Evolutionary conservation across 2,113 vertebrate genomes (phyloP).

Genomic region (Brachypodius melanocephalos): DNA sequence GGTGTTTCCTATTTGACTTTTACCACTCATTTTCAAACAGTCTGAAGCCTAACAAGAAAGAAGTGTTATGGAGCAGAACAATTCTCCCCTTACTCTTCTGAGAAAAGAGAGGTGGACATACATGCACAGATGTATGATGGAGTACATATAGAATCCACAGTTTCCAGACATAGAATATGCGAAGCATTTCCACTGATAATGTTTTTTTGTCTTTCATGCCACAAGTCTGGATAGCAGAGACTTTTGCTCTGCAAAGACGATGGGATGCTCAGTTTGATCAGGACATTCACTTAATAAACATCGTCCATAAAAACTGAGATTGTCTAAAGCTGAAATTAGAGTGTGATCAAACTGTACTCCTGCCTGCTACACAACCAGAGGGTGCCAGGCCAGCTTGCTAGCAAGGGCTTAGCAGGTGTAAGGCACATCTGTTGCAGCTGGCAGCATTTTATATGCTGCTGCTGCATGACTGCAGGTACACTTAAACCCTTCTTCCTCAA

Average conservation of each 20-base stretch:
- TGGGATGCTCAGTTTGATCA: not conserved
- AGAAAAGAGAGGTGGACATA: not conserved
- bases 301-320: not conserved
- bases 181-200: not conserved
- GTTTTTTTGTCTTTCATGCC: not conserved
- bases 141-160: not conserved
- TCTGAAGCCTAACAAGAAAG: not conserved
- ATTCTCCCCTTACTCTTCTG: not conserved
- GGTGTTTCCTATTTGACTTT: not conserved
- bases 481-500: not conserved
- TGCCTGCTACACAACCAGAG: not conserved
- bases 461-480: not conserved
- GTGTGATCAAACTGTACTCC: not conserved
- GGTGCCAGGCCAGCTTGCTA: not conserved
- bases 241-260: not conserved
- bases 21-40: not conserved
- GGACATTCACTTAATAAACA: not conserved
- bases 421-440: slow-evolving; percentile 21
- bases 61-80: not conserved
- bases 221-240: not conserved
- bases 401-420: not conserved
- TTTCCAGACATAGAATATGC: not conserved
- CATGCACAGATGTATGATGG: not conserved
- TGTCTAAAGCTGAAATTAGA: not conserved
- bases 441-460: not conserved